Evolutionary conservation across 1,140 invertebrate species (phyloP).

Genomic region (Brachionus paranguensis): DNA sequence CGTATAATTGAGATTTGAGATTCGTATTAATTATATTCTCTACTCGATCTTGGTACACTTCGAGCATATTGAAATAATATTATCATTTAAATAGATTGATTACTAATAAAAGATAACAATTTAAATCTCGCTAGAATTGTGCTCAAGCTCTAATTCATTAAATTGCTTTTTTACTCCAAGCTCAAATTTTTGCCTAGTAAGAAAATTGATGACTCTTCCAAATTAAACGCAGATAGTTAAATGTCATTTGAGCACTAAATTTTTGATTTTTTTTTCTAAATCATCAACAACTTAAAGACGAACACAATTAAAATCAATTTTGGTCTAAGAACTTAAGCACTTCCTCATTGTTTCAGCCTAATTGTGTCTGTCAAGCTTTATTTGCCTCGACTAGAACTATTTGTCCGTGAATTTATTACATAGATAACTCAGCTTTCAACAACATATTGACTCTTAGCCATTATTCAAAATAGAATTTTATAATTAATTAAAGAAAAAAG

Average conservation of each 20-base stretch:
- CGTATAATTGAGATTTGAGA: constrained; percentile 34
- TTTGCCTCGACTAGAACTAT: neutral
- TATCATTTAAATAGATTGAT: constrained; percentile 28
- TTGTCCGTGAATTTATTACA: constrained; percentile 7
- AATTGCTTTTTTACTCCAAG: neutral
- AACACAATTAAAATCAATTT: constrained; percentile 34
- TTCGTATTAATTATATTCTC: constrained; percentile 19
- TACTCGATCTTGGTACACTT: neutral
- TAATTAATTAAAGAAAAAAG: neutral
- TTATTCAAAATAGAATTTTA: neutral
- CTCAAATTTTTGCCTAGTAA: constrained; percentile 19
- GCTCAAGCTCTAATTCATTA: neutral
- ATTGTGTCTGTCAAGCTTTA: neutral
- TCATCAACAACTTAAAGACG: neutral
- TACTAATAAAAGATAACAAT: constrained; percentile 27
- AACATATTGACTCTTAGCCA: neutral
- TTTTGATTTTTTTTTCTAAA: neutral
- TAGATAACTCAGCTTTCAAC: neutral
- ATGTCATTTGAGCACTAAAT: neutral
- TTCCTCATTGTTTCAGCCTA: neutral
- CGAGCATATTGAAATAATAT: constrained; percentile 35
- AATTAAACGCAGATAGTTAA: neutral
- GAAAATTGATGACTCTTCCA: constrained; percentile 5
- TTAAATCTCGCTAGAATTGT: neutral
- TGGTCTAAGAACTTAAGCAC: neutral